These are phyloP conservation scores for Incurvaria masculella DNA, from an alignment of 2,888 invertebrate species.

Conservation along the genomic window DNA sequence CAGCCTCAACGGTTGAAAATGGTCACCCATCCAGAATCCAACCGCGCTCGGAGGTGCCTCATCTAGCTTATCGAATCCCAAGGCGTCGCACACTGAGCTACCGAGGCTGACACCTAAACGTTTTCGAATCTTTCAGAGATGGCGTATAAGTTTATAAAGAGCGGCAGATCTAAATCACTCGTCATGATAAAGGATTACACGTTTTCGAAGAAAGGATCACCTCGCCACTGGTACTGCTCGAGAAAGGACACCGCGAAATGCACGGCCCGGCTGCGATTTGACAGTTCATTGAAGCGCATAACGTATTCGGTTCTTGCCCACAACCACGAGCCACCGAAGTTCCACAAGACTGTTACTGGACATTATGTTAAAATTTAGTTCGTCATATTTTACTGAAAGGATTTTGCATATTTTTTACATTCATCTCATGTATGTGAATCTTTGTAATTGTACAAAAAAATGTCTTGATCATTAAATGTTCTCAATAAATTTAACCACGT, in stretches of 20 bases:
- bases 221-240: conserved; percentile 1
- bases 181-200: neutral
- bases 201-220: neutral
- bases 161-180: neutral
- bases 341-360: conserved; percentile 1
- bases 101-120: too few species aligned
- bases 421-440: too few species aligned
- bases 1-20: too few species aligned
- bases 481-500: too few species aligned
- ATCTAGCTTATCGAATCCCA: too few species aligned
- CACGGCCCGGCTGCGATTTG: neutral
- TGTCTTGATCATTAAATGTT: too few species aligned
- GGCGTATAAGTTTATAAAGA: neutral
- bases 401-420: too few species aligned
- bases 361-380: conserved; percentile 2
- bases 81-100: too few species aligned
- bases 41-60: too few species aligned
- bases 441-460: too few species aligned
- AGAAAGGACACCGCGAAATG: neutral
- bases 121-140: too few species aligned
- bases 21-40: too few species aligned
- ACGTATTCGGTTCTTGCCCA: conserved; percentile 13
- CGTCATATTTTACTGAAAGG: neutral
- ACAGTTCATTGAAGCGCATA: conserved; percentile 3
- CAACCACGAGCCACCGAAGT: conserved; percentile 13